phyloP scores from a whole-genome alignment of 2,888 invertebrate genomes.

The Hydrotaea diabolus region DNA sequence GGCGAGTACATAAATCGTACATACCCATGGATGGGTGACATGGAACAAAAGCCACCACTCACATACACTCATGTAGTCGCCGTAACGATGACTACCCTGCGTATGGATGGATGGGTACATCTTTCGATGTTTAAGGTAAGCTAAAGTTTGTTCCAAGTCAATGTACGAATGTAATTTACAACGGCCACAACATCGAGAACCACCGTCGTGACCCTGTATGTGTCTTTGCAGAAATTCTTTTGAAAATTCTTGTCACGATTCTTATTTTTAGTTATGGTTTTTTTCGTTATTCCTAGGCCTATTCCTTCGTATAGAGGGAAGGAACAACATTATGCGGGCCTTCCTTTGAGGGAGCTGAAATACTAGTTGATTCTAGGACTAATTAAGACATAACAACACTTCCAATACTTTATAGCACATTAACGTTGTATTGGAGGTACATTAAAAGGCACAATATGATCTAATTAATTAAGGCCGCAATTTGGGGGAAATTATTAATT shows the following conservation, averaged over 20 bases:
- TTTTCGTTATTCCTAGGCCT: not conserved
- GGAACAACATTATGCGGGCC: not conserved
- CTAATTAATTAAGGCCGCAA: no score
- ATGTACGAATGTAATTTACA: constrained; percentile 3
- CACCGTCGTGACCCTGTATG: not conserved
- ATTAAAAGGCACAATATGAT: no score
- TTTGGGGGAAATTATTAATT: no score
- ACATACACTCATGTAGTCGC: not conserved
- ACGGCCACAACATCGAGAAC: not conserved
- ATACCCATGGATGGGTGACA: not conserved
- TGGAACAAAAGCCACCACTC: not conserved
- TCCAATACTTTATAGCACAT: no score
- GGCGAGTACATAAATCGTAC: constrained; percentile 18
- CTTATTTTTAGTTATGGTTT: constrained; percentile 21
- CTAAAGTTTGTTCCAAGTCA: constrained; percentile 14
- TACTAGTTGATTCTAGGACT: no score
- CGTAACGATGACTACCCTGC: not conserved
- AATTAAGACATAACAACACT: no score
- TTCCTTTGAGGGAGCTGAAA: not conserved
- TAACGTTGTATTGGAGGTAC: no score
- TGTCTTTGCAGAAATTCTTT: constrained; percentile 1
- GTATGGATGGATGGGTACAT: not conserved
- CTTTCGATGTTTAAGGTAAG: constrained; percentile 35
- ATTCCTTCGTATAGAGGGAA: not conserved
- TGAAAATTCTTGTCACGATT: constrained; percentile 36